Conservation (phyloP, 2,888 invertebrate genomes). For the Globia sparganii region DNA sequence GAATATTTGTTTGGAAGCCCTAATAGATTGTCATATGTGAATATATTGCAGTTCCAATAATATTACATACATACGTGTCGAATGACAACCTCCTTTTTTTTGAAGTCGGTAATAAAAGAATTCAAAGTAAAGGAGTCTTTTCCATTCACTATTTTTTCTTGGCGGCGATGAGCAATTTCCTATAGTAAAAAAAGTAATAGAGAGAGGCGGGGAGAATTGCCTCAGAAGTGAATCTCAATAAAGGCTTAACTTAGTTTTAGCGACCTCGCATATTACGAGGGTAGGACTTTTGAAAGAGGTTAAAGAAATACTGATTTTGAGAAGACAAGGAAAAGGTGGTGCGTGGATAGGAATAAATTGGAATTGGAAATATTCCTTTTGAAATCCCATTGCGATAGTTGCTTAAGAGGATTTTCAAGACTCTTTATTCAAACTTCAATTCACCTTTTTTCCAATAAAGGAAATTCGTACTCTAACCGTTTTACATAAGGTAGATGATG, state of each 20-base stretch:
- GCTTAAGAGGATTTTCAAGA: slow-evolving; percentile 56
- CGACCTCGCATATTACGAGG: slow-evolving; percentile 79
- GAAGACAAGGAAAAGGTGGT: slow-evolving; percentile 87
- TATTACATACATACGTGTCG: too few relatives aligned
- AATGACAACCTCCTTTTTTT: too few relatives aligned
- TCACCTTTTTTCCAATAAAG: not conserved
- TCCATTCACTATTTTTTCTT: slow-evolving; percentile 71
- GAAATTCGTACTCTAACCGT: not conserved
- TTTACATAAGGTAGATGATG: not conserved
- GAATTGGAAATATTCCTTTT: slow-evolving; percentile 74
- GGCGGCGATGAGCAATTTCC: slow-evolving; percentile 75
- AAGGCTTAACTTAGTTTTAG: slow-evolving; percentile 73
- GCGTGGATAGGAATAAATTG: slow-evolving; percentile 81
- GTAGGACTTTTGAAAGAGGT: slow-evolving; percentile 86
- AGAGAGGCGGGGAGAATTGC: slow-evolving; percentile 76
- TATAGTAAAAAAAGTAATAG: slow-evolving; percentile 81
- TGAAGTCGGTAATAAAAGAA: too few relatives aligned
- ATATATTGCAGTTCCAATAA: too few relatives aligned
- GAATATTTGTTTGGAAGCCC: too few relatives aligned
- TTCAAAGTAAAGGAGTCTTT: slow-evolving; percentile 59
- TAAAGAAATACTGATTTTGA: slow-evolving; percentile 83
- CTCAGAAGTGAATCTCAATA: slow-evolving; percentile 84
- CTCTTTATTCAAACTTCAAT: slow-evolving; percentile 46
- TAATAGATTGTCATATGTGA: too few relatives aligned
- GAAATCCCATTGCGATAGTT: slow-evolving; percentile 66